Evolutionary conservation across 2,888 invertebrate species (phyloP), one percentile per base, ranked within the genome.

Genomic region (Syrista parreyssii): DNA sequence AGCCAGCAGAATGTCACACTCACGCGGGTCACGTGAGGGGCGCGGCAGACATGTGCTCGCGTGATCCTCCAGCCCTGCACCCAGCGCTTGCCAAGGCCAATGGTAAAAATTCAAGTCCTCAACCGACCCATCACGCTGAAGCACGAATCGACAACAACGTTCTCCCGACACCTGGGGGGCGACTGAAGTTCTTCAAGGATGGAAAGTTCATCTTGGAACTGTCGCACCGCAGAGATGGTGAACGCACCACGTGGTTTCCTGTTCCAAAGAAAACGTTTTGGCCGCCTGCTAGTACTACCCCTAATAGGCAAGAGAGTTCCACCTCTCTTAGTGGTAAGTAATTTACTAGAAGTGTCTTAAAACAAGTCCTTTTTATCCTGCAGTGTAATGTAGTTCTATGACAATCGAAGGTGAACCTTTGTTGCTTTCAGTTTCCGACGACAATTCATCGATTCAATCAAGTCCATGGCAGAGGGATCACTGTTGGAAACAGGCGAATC

Each of bases 381-480:
- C 23, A 15, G 1, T 2, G 55, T 9, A 23, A 23, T 2, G 23
- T 55, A 55, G 15, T 55, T 55, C 23, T 23, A 55, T 55, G 55
- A 55, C 6, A 23, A 23, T 23, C 55, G 55, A 55, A 55, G 55
- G 23, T 23, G 23, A 55, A 55, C 55, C 81, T 76, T 75, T 73
- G 80, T 73, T 78, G 73, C 82, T 91, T 91, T 75, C 86, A 95
- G 95, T 96, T 92, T 97, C 97, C 88, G 97, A 97, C 93, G 97
- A 97, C 92, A 97, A 97, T 92, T 96, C 96, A 89, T 97, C 97
- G 84, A 94, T 97, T 90, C 97, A 97, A 92, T 97, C 97, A 85
- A 97, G 97, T 88, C 97, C 97, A 81, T 97, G 97, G 96, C 96
- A 97, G 92, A 94, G 97, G 86, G 97, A 97, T 92, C 97, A 97